These are phyloP conservation scores for Melanostoma mellinum DNA, from an alignment of 2,888 invertebrate species.

Conservation along the genomic window DNA sequence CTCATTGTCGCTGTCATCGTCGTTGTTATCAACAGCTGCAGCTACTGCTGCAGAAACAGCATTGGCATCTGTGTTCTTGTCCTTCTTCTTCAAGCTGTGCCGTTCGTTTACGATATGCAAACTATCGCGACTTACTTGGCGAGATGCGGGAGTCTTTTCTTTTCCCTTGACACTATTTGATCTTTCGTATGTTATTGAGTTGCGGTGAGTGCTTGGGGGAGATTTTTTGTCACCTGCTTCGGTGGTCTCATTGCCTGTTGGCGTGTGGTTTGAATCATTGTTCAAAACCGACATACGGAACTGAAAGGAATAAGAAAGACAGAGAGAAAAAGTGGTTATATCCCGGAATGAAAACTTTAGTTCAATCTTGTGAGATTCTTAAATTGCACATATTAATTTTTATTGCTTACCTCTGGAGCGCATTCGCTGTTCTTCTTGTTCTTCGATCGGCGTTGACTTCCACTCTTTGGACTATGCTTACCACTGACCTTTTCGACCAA, in stretches of 20 bases:
- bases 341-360: neutral
- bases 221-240: conserved; percentile 80
- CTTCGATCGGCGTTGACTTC: conserved; percentile 77
- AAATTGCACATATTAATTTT: neutral
- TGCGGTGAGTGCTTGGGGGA: conserved; percentile 77
- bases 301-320: conserved; percentile 77
- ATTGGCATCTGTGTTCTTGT: conserved; percentile 54
- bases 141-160: conserved; percentile 79
- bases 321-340: neutral
- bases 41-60: conserved; percentile 59
- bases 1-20: conserved; percentile 92
- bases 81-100: conserved; percentile 77
- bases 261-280: conserved; percentile 81
- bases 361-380: no score
- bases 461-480: conserved; percentile 79
- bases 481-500: conserved; percentile 76
- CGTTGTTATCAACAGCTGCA: conserved; percentile 74
- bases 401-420: conserved; percentile 45
- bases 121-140: conserved; percentile 83
- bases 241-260: conserved; percentile 83
- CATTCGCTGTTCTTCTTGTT: conserved; percentile 79
- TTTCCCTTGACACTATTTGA: conserved; percentile 69
- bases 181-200: conserved; percentile 58
- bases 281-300: conserved; percentile 89
- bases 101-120: conserved; percentile 86